Base-by-base conservation (phyloP, 2,797 vertebrate genomes). In the Xiphorhynchus erythropygius region DNA sequence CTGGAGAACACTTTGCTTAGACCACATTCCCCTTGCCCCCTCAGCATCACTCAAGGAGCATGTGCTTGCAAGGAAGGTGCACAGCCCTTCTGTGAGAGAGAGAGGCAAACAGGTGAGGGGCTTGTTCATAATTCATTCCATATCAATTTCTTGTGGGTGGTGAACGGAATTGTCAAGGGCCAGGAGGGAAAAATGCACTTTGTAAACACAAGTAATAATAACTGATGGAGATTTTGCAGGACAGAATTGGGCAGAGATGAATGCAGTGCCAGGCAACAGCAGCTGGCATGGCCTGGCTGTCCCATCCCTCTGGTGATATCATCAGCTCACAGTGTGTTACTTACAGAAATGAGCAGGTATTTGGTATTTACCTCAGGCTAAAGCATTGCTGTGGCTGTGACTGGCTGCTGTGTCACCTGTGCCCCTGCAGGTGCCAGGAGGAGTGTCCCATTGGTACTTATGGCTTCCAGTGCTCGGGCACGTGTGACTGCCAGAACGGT, bases 381-480 rank as follows among this genome's bases (percentile, higher is more conserved):
- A 73, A 49, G 10, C 56, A 14, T 25, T 46, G 2, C 64, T 3
- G 5, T 18, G n/a, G 50, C 1, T 33, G 49, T 88, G 49, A 53
- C 21, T 49, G 70, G 18, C 9, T 57, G 10, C 56, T 30, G 1
- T 77, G 57, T 85, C 71, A 3, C 37, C 1, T 64, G 4, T 62
- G 46, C 63, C 81, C 5, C 16, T 85, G 32, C 97, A 99, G 99
- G 97, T 99, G 99, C 96, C 99, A 99, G 92, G 99, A 99, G 84
- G 99, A 99, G 95, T 99, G 99, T 95, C 99, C 99, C 21, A 97
- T 99, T 2, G 99, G 99, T 71, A 99, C 98, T 5, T 99, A 98
- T 0, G 99, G 99, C 78, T 98, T 98, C 39, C 99, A 99, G 97
- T 99, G 99, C 87, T 96, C 98, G 24, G 47, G 47, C 24, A 49